Evolutionary conservation across 2,888 invertebrate species (phyloP).

Genomic region (Phortica okadai): DNA sequence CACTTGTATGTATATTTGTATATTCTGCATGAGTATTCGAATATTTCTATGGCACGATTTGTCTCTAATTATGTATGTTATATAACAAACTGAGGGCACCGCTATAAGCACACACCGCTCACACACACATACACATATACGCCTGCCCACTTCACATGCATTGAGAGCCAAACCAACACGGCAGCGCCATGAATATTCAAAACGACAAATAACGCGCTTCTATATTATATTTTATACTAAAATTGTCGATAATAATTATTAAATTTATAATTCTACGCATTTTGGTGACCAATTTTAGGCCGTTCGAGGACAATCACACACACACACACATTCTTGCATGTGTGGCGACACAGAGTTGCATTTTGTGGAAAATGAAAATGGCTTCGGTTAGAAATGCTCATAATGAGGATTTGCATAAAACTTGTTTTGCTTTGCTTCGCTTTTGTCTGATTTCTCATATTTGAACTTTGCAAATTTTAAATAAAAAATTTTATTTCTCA

Average conservation of each 20-base stretch:
- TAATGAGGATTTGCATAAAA: conserved; percentile 6
- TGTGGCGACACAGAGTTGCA: not conserved
- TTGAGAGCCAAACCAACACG: not conserved
- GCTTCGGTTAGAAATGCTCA: not conserved
- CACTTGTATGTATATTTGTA: conserved; percentile 2
- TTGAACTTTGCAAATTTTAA: not conserved
- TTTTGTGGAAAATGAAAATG: not conserved
- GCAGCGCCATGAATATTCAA: conserved; percentile 63
- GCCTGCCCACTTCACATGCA: conserved; percentile 42
- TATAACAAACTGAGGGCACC: conserved; percentile 64
- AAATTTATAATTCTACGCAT: conserved; percentile 57
- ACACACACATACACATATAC: conserved; percentile 3
- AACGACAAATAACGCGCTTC: conserved; percentile 63
- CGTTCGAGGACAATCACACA: conserved; percentile 14
- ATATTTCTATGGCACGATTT: conserved; percentile 69
- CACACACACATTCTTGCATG: not conserved
- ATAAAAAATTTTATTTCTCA: not conserved
- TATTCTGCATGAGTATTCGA: conserved; percentile 44
- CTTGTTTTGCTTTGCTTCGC: not conserved
- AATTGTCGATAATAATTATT: conserved; percentile 68
- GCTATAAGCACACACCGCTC: not conserved
- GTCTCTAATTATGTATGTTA: conserved; percentile 72
- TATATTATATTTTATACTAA: conserved; percentile 47
- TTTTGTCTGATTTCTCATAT: not conserved
- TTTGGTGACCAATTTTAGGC: conserved; percentile 35